phyloP scores from a whole-genome alignment of 2,888 invertebrate species.

The Eilema depressum region DNA sequence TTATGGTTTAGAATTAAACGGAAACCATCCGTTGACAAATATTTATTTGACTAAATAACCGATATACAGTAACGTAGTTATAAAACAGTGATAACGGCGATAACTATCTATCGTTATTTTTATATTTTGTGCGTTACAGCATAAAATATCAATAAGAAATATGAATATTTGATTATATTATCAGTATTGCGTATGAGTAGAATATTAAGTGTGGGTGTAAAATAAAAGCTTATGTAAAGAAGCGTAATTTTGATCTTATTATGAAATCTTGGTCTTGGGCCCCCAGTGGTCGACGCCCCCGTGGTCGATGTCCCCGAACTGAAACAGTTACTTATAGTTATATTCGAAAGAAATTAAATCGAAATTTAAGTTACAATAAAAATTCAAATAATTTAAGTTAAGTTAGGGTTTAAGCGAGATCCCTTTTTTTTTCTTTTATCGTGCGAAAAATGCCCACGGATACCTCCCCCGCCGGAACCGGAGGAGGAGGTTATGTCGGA shows the following conservation, averaged over 20 bases:
- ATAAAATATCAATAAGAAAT: slow-evolving; percentile 19
- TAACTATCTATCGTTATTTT: slow-evolving; percentile 9
- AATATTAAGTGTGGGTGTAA: background rate
- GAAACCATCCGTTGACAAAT: slow-evolving; percentile 12
- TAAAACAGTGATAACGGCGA: slow-evolving; percentile 17
- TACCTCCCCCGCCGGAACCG: too few relatives aligned
- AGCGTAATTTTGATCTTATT: background rate
- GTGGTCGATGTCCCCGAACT: too few relatives aligned
- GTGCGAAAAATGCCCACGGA: too few relatives aligned
- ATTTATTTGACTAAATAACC: slow-evolving; percentile 20
- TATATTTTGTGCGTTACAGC: slow-evolving; percentile 10
- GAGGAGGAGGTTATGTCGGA: too few relatives aligned
- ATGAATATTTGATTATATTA: slow-evolving; percentile 1
- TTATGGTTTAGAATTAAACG: slow-evolving; percentile 12
- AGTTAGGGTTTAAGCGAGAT: too few relatives aligned
- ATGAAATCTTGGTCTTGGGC: background rate
- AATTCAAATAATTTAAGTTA: too few relatives aligned
- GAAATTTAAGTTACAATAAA: too few relatives aligned
- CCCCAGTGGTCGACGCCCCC: too few relatives aligned
- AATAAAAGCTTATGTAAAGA: background rate
- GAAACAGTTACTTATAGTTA: too few relatives aligned
- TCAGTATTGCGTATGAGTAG: background rate
- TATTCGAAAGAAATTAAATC: too few relatives aligned
- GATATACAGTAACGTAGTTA: slow-evolving; percentile 9
- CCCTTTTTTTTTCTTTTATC: too few relatives aligned